Evolutionary conservation across 2,888 invertebrate species (phyloP), one percentile per base, ranked within the genome.

Genomic region (Campopleginae sp.): DNA sequence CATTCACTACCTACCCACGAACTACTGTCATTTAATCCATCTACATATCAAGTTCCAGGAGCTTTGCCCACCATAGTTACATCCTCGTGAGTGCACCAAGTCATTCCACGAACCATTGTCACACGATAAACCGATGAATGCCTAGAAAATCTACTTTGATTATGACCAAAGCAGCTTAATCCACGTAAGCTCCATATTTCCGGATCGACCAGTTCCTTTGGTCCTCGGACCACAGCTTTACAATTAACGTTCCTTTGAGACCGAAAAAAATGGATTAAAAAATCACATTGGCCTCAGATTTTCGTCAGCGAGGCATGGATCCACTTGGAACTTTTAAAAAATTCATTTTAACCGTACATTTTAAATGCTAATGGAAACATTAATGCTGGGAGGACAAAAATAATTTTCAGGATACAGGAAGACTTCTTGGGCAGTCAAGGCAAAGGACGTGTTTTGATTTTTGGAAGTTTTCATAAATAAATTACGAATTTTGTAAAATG

Each of bases 21-120:
- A 65, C 44, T 61, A 38, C 66, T 61, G 66, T 65, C 71, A 70
- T 83, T 81, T 87, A 78, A 80, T 71, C 82, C 72, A 82, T 38
- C 79, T 85, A 76, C 86, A 85, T 85, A 70, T 88, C 84, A 88
- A 87, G 86, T 88, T 81, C 87, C 72, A 66, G 71, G 85, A 80
- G 77, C 76, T 65, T 58, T 1, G 38, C 10, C 61, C 38, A 23
- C 14, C 8, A 23, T 38, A 19, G 42, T 27, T 51, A 33, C 19
- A 19, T 72, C 3, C 23, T 17, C 19, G 23, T 58, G 46, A 72
- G 23, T 51, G 51, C 51, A 33, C 48, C 10, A 4, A 31, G 33
- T 71, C 33, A 12, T n/a, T 51, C 2, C 23, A 8, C 10, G 75
- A 65, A 65, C 63, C 46, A 63, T 74, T 33, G 33, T 51, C n/a